Percentiles rank a stretch among this genome's conserved stretches.
Evolutionary conservation across 2,797 vertebrate genomes (phyloP).

Genomic region (Onychomys torridus): DNA sequence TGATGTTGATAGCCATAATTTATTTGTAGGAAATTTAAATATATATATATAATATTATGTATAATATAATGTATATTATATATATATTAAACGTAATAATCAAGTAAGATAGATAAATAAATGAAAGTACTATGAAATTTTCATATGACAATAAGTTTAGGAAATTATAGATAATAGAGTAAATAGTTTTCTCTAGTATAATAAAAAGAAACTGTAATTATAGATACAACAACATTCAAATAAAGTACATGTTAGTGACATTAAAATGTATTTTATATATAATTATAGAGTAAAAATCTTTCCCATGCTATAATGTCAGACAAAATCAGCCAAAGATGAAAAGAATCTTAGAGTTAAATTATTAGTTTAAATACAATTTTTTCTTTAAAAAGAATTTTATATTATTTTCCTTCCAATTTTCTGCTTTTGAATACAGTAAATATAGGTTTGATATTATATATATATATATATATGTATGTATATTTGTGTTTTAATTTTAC

Average conservation of each 20-base stretch:
- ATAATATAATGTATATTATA: too few relatives aligned
- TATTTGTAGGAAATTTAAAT: neutral
- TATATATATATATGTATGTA: too few relatives aligned
- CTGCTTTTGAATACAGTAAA: neutral
- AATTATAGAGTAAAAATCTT: neutral
- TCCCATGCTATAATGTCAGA: neutral
- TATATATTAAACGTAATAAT: neutral
- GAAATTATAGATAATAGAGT: neutral
- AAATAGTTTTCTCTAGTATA: neutral
- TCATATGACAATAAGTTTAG: neutral
- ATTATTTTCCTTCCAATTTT: neutral
- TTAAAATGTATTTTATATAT: conserved; percentile 4
- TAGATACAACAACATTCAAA: neutral
- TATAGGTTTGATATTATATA: neutral
- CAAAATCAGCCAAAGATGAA: neutral
- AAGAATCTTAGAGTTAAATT: neutral
- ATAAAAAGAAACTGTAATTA: neutral
- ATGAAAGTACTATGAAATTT: neutral
- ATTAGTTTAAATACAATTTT: conserved; percentile 18
- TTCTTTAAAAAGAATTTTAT: neutral
- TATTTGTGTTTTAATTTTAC: too few relatives aligned
- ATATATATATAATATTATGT: too few relatives aligned
- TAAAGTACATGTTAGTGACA: neutral
- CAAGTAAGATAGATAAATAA: neutral
- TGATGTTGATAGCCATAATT: neutral